Percentiles rank a stretch among this genome's conserved stretches.
Conservation (phyloP, 2,888 invertebrate genomes). For the Cheilosia vernalis region DNA sequence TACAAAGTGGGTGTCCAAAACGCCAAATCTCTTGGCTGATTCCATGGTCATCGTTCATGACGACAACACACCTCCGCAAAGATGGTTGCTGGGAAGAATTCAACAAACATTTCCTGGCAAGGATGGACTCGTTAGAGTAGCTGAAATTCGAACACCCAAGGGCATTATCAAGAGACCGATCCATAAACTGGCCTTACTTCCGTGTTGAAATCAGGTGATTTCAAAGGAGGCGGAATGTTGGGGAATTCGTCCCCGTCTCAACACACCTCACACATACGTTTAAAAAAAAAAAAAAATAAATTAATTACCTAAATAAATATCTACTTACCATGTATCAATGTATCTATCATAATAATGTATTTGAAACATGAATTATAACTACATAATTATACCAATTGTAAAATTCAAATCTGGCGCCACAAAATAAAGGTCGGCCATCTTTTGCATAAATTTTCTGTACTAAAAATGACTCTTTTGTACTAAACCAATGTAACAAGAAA, state of each 20-base stretch:
- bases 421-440: too few species aligned
- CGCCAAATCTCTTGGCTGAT: not conserved
- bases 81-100: conserved; percentile 25
- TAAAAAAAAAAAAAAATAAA: too few species aligned
- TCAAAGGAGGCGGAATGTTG: conserved; percentile 32
- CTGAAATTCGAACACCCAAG: conserved; percentile 27
- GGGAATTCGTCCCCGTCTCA: not conserved
- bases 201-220: conserved; percentile 29
- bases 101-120: conserved; percentile 15
- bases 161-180: conserved; percentile 1
- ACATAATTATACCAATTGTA: too few species aligned
- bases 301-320: too few species aligned
- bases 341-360: too few species aligned
- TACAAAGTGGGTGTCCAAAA: not conserved
- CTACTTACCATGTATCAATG: too few species aligned
- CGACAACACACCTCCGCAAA: not conserved
- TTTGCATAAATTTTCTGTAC: too few species aligned
- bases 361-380: too few species aligned
- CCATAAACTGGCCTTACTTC: conserved; percentile 18
- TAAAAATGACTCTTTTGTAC: too few species aligned
- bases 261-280: not conserved
- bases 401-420: too few species aligned
- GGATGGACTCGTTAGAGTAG: conserved; percentile 25
- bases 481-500: too few species aligned
- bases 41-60: conserved; percentile 5